These are phyloP conservation scores for Falco punctatus DNA, from an alignment of 2,113 vertebrate species.

Conservation along the genomic window DNA sequence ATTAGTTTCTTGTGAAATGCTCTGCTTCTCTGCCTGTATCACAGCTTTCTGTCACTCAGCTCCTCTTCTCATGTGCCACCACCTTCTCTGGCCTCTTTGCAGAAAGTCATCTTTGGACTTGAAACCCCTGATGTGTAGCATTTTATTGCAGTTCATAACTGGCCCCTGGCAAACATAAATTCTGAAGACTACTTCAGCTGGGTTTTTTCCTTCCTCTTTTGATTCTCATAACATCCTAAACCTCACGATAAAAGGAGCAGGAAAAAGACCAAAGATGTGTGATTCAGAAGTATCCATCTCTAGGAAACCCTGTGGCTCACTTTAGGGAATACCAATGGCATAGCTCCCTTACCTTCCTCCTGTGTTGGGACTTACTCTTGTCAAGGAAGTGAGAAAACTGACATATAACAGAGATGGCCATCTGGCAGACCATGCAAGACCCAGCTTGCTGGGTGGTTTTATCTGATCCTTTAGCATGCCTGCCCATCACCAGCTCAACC, in stretches of 20 bases:
- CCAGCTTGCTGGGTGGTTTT: not conserved
- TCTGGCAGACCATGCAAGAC: not conserved
- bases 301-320: not conserved
- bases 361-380: not conserved
- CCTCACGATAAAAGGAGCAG: not conserved
- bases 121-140: not conserved
- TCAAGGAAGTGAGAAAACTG: constrained; percentile 23
- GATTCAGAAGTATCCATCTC: not conserved
- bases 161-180: not conserved
- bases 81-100: not conserved
- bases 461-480: not conserved
- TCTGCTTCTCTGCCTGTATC: not conserved
- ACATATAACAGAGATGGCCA: constrained; percentile 20
- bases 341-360: not conserved
- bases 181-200: not conserved
- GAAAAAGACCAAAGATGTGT: not conserved
- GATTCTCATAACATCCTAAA: not conserved
- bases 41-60: not conserved
- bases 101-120: not conserved
- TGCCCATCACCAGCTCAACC: not conserved
- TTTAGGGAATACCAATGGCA: not conserved
- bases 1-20: not conserved
- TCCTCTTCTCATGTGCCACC: not conserved
- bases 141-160: not conserved
- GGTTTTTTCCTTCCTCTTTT: not conserved